phyloP scores from a whole-genome alignment of 2,888 invertebrate species.

The Liopterus haemorrhoidalis region DNA sequence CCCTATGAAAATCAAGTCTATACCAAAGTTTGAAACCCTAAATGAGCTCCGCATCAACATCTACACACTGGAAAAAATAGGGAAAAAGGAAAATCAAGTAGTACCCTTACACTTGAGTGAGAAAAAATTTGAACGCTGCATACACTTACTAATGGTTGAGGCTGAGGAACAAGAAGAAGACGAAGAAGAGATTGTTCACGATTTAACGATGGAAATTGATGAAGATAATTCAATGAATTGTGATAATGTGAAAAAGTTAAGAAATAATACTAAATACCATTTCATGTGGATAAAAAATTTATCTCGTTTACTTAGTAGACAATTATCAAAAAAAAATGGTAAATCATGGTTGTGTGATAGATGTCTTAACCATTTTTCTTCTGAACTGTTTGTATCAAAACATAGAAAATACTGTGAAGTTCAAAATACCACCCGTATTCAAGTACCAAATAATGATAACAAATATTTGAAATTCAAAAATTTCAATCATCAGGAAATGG shows the following conservation, averaged over 20 bases:
- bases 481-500: conserved; percentile 4
- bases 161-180: conserved; percentile 3
- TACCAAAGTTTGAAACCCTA: conserved; percentile 26
- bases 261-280: conserved; percentile 2
- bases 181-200: not conserved
- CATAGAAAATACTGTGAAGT: conserved; percentile 15
- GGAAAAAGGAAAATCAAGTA: not conserved
- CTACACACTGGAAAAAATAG: conserved; percentile 25
- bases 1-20: conserved; percentile 16
- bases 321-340: conserved; percentile 5
- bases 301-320: conserved; percentile 12
- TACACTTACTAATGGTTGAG: conserved; percentile 5
- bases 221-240: not conserved
- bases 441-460: not conserved
- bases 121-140: conserved; percentile 4
- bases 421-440: not conserved
- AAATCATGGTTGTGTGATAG: conserved; percentile 17
- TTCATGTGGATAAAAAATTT: conserved; percentile 23
- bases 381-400: conserved; percentile 6
- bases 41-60: conserved; percentile 30
- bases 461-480: conserved; percentile 14
- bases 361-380: conserved; percentile 22
- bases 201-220: not conserved
- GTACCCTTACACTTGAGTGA: conserved; percentile 19
- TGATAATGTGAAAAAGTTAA: not conserved